These are phyloP conservation scores for Hipposideros larvatus DNA, from an alignment of 2,797 vertebrate genomes.

Conservation along the genomic window DNA sequence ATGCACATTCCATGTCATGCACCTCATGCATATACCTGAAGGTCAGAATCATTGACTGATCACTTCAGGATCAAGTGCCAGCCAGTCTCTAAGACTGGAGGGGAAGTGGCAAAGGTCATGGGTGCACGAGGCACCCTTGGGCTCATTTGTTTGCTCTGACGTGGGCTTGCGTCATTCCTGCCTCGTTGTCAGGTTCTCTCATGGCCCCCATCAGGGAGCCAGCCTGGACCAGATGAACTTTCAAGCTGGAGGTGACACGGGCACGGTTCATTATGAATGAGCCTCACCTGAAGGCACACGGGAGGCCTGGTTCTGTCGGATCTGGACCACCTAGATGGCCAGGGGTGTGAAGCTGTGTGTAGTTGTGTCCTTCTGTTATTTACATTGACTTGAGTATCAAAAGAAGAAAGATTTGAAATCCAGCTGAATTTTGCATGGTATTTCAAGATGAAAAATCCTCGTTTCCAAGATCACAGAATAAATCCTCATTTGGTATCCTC, in stretches of 20 bases:
- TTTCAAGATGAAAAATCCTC: background rate
- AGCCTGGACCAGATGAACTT: too few relatives aligned
- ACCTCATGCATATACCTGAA: slow-evolving; percentile 65
- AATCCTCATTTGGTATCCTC: background rate
- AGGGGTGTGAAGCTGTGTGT: fast-evolving
- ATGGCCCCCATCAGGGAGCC: background rate
- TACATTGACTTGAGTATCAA: background rate
- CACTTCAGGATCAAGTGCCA: slow-evolving; percentile 71
- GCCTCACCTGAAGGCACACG: fast-evolving
- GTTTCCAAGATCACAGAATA: background rate
- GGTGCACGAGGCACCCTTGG: slow-evolving; percentile 67
- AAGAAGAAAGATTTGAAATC: background rate
- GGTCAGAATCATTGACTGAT: slow-evolving; percentile 81
- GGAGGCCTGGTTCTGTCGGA: fast-evolving
- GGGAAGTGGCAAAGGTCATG: slow-evolving; percentile 50
- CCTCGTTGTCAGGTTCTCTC: fast-evolving
- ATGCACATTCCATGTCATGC: slow-evolving; percentile 64
- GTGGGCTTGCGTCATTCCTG: background rate
- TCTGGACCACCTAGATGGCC: background rate
- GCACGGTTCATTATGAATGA: background rate
- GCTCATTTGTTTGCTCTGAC: slow-evolving; percentile 13
- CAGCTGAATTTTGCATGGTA: background rate
- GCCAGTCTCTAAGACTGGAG: slow-evolving; percentile 72
- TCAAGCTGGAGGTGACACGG: fast-evolving
- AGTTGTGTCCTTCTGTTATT: too few relatives aligned